Evolutionary conservation across 1,140 invertebrate species (phyloP), one percentile per base, ranked within the genome.

Genomic region (Calosoma granatense): DNA sequence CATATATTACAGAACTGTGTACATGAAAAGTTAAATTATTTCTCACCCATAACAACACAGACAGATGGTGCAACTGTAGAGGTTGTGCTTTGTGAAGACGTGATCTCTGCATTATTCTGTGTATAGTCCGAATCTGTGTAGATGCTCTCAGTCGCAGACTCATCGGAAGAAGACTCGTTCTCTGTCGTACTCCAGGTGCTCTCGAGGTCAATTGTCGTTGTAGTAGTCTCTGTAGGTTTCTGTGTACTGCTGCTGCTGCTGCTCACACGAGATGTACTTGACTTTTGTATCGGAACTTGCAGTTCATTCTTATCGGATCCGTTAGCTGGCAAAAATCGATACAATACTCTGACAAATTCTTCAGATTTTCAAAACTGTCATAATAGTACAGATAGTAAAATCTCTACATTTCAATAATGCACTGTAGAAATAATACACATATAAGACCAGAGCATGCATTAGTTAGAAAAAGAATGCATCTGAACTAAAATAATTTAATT

Each of bases 41-140:
- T 14, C 56, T 56, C 60, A 67, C 65, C 65, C 64, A 67, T 65
- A 12, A 67, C 63, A 2, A 59, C 52, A 43, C 65, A 67, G 23
- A 61, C 55, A 26, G 59, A 59, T 4, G 63, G 62, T 19, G 52
- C 20, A 9, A 41, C 47, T 52, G 59, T 52, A 2, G 59, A 54
- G 22, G 57, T 63, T 11, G 15, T 39, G 26, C 39, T 60, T 53
- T 26, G 54, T 26, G 20, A 39, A 21, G 19, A n/a, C n/a, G 53
- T 53, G 19, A n/a, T 52, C 19, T 52, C 57, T 9, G 55, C 53
- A 2, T 60, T 20, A 22, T 21, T 55, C 15, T 54, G 19, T n/a
- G 39, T 23, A 11, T 19, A 41, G n/a, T 59, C 41, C 56, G 30
- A 20, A 12, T 47, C 41, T 20, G 53, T 54, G 23, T 58, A 36